Evolutionary conservation across 2,888 invertebrate species (phyloP), one percentile per base, ranked within the genome.

Genomic region (Pseudolycoriella hygida): DNA sequence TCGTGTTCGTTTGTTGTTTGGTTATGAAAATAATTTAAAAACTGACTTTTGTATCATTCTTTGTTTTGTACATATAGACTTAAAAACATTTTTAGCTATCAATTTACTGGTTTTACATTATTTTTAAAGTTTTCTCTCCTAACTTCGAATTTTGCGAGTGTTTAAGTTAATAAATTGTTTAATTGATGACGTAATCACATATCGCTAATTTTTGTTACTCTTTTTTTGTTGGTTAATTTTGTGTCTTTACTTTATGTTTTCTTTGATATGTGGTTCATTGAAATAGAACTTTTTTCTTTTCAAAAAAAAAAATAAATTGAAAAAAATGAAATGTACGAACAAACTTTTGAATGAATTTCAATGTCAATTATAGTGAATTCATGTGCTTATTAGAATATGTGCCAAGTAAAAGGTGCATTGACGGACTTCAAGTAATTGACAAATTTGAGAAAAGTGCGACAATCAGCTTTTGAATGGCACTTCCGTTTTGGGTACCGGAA

Each of bases 151-250:
- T 39, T 15, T 39, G 39, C 39, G 39, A 39, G 39, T 39, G 8
- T 39, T 39, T 39, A 14, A 17, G 39, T 39, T 25, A 4, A 25
- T 25, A 25, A 25, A 6, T 25, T 25, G 8, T 25, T 25, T 39
- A 39, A 39, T 39, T 39, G 39, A 39, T 39, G 39, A 39, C 15
- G 11, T 39, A 10, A 39, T 39, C 17, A 15, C 17, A 39, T 15
- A 8, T 25, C 25, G 25, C 25, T 25, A 17, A 17, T 17, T 39
- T 39, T 17, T 39, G 4, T 39, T 17, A 15, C 11, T 15, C 17
- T 39, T 17, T 3, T 39, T 39, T 39, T 10, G 11, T 17, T 39
- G 17, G 17, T 39, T 39, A 39, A 39, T 39, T 17, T 39, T 14
- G 8, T 5, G 15, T 37, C n/a, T n/a, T 37, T 12, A 37, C 15